These are phyloP conservation scores for Chauna torquata DNA, from an alignment of 2,113 vertebrate genomes.

Conservation along the genomic window DNA sequence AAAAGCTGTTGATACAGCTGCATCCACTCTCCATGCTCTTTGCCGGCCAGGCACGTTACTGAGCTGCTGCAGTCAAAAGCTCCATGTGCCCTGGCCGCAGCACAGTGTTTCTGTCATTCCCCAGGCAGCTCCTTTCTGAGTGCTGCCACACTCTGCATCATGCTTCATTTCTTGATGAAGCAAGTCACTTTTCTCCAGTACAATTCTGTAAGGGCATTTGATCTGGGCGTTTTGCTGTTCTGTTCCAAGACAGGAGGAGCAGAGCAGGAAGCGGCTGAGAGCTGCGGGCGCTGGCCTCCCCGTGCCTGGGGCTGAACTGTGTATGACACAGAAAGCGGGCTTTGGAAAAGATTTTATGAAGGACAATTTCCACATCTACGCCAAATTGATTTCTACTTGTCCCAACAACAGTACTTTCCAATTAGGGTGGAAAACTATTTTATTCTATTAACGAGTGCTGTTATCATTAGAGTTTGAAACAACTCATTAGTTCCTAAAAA, in stretches of 20 bases:
- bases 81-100: background rate
- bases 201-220: background rate
- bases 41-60: background rate
- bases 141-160: background rate
- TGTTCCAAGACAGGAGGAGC: background rate
- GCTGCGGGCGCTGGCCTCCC: background rate
- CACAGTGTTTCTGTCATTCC: constrained; percentile 3
- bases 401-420: background rate
- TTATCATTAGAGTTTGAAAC: background rate
- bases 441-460: background rate
- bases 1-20: constrained; percentile 50
- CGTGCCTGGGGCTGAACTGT: background rate
- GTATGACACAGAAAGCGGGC: background rate
- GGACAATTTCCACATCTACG: background rate
- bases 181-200: background rate
- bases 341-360: background rate
- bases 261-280: background rate
- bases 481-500: background rate
- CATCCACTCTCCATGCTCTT: background rate
- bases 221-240: background rate
- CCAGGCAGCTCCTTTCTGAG: background rate
- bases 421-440: background rate
- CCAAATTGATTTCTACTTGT: background rate
- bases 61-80: background rate
- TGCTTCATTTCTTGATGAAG: constrained; percentile 16